phyloP scores from a whole-genome alignment of 2,888 invertebrate species.

The Salticus scenicus region DNA sequence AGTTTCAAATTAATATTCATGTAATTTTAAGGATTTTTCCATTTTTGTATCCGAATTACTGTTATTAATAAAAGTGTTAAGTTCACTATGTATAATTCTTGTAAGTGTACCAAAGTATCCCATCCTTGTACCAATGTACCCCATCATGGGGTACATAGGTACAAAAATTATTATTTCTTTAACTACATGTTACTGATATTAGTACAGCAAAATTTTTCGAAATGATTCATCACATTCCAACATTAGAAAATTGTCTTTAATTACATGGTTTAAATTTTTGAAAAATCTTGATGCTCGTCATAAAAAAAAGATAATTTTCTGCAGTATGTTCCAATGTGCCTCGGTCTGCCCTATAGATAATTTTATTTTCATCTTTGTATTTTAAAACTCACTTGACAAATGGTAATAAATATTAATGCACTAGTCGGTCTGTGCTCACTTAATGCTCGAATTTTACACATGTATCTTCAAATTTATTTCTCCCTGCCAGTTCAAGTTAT shows the following conservation, averaged over 20 bases:
- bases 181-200: background rate
- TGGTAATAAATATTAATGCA: too few relatives aligned
- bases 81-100: background rate
- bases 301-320: background rate
- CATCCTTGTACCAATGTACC: background rate
- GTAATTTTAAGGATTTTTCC: background rate
- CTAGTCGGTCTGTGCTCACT: too few relatives aligned
- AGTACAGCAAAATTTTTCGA: background rate
- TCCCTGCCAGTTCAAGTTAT: too few relatives aligned
- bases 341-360: too few relatives aligned
- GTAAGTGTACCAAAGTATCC: background rate
- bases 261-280: background rate
- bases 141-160: background rate
- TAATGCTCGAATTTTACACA: too few relatives aligned
- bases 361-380: too few relatives aligned
- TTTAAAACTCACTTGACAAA: too few relatives aligned
- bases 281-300: background rate
- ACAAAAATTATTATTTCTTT: background rate
- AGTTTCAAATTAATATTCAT: background rate
- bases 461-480: too few relatives aligned
- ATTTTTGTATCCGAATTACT: background rate
- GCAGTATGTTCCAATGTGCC: too few relatives aligned
- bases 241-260: background rate
- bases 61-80: background rate
- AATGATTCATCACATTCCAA: background rate